Base-by-base conservation (phyloP, 2,113 vertebrate species). In the Platysteira castanea region DNA sequence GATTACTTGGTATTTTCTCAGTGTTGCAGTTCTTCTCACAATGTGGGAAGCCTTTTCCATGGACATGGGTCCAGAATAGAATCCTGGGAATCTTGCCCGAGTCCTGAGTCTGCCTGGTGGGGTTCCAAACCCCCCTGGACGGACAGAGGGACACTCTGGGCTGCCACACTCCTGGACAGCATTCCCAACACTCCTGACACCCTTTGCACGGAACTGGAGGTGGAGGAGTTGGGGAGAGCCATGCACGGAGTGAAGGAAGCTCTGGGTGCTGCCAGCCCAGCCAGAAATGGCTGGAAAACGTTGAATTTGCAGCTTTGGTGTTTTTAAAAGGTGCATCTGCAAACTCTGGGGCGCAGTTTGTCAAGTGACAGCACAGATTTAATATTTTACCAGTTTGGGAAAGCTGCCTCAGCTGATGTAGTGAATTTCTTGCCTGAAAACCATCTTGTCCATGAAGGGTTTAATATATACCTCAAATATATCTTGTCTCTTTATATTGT, bases 231-330 rank as follows among this genome's bases (percentile, higher is more conserved):
- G 13, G 42, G 49, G 73, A 16, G 41, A 77, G 28, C 35, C 42
- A 5, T 19, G 47, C 13, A 33, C 10, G 7, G 14, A 24, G 30
- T 4, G 2, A 39, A 75, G 14, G 35, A 63, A 56, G 15, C 27
- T 63, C 47, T 86, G 2, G 0, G 20, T 83, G n/a, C 47, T 70
- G 16, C 61, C 21, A 30, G 1, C 11, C 24, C 57, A 39, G 41
- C 2, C 18, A 28, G 3, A 3, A 0, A 23, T 3, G 3, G 21
- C 0, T 80, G 83, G 30, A 8, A 63, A 39, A 15, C 6, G 11
- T 23, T 31, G 64, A 54, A 33, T 65, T 77, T 41, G 41, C n/a
- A 77, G 15, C 42, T 44, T 52, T 22, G 12, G 1, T 35, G 64
- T 33, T 69, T 83, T 49, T 22, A 4, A 31, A 80, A 89, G 2